These are phyloP conservation scores for Syrphus vitripennis DNA, from an alignment of 2,888 invertebrate species.

Conservation along the genomic window DNA sequence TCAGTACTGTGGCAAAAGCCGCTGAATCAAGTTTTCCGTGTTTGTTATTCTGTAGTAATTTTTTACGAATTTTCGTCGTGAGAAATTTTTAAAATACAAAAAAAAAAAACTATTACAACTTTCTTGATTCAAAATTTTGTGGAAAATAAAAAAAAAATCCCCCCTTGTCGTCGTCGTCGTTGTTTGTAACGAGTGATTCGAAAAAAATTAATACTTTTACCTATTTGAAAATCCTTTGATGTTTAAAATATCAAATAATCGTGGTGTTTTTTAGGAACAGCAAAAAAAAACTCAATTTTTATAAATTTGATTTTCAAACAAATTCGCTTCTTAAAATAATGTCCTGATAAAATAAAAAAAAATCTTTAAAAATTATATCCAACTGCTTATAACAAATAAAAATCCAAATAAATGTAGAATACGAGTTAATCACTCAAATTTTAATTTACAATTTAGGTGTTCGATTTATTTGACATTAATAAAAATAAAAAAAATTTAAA, in stretches of 20 bases:
- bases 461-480: conserved; percentile 45
- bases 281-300: not conserved
- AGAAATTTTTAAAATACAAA: conserved; percentile 17
- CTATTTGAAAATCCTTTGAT: not conserved
- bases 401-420: conserved; percentile 29
- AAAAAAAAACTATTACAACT: not conserved
- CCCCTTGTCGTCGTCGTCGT: not conserved
- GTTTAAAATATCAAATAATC: too few species aligned
- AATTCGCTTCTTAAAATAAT: not conserved
- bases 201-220: not conserved
- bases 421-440: conserved; percentile 4
- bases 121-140: not conserved
- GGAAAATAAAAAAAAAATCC: not conserved
- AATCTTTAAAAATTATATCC: not conserved
- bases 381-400: not conserved
- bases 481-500: conserved; percentile 3
- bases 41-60: conserved; percentile 63
- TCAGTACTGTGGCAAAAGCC: conserved; percentile 71
- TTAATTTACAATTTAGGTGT: conserved; percentile 60
- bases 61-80: conserved; percentile 68
- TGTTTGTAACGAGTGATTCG: not conserved
- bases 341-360: conserved; percentile 1
- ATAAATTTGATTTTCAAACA: not conserved
- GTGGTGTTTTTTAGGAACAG: not conserved
- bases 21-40: conserved; percentile 69